A percentile compares a stretch with the other conserved stretches of the same genome.
phyloP scores from a whole-genome alignment of 1,140 invertebrate genomes.

The Globodera rostochiensis region DNA sequence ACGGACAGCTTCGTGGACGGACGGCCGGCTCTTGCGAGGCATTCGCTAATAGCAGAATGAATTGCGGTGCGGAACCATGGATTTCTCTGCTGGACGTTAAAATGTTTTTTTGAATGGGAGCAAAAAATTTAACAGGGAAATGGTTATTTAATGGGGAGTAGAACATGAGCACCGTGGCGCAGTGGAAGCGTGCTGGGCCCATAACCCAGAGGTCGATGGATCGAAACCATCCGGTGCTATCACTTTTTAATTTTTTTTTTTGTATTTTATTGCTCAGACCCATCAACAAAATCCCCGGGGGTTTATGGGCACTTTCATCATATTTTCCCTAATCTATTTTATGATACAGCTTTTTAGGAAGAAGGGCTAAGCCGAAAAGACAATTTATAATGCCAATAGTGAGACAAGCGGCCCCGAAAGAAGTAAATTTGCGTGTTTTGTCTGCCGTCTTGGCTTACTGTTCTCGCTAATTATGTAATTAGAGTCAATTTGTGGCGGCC shows the following conservation, averaged over 20 bases:
- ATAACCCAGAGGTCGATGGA: constrained; percentile 96
- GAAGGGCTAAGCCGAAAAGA: constrained; percentile 55
- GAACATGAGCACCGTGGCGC: constrained; percentile 83
- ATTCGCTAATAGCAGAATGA: constrained; percentile 61
- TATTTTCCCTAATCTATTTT: not conserved
- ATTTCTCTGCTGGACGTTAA: too few relatives aligned
- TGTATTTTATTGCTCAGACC: not conserved
- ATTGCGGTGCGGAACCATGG: constrained; percentile 44
- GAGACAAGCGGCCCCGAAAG: constrained; percentile 56
- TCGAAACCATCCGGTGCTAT: constrained; percentile 90
- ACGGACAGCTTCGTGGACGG: not conserved
- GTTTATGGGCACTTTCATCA: too few relatives aligned
- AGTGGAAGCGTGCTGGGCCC: constrained; percentile 96
- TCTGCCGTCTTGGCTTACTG: not conserved
- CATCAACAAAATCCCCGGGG: too few relatives aligned
- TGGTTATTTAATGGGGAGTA: not conserved
- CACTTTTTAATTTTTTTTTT: constrained; percentile 65
- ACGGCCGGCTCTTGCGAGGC: constrained; percentile 36
- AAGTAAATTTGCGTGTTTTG: not conserved
- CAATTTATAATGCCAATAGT: constrained; percentile 58
- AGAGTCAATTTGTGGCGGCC: constrained; percentile 45
- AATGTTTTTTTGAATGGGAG: not conserved
- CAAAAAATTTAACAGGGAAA: not conserved
- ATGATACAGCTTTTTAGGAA: constrained; percentile 39
- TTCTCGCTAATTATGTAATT: not conserved